Conservation (phyloP, 2,797 vertebrate genomes). For the Manis javanica region DNA sequence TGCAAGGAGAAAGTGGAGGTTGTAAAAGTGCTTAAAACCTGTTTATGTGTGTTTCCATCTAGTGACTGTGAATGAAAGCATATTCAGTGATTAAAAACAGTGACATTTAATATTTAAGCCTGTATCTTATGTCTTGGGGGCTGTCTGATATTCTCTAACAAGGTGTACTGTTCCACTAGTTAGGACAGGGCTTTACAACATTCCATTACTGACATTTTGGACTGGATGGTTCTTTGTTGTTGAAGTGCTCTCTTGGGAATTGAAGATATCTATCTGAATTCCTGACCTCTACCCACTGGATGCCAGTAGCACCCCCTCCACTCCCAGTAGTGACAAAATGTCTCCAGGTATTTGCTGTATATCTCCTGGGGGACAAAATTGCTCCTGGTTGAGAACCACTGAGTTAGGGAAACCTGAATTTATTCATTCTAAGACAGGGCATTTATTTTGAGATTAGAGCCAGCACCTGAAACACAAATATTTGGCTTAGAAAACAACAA, state of each 20-base stretch:
- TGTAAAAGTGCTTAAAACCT: background rate
- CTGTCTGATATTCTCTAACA: background rate
- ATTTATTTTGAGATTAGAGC: conserved; percentile 23
- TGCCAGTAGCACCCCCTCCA: background rate
- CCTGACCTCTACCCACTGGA: background rate
- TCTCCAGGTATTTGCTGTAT: background rate
- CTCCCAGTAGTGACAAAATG: background rate
- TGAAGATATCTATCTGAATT: background rate
- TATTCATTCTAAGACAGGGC: background rate
- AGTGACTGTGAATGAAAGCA: background rate
- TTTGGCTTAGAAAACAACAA: background rate
- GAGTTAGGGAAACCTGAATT: background rate
- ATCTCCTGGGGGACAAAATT: background rate
- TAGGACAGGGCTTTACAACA: background rate
- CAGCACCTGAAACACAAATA: background rate
- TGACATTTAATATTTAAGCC: background rate
- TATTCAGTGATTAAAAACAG: background rate
- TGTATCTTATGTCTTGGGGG: background rate
- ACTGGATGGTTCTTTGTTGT: background rate
- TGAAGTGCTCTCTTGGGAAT: background rate
- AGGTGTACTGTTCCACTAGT: background rate
- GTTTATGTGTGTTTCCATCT: background rate
- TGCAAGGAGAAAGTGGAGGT: background rate
- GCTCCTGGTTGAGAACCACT: background rate
- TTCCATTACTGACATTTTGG: background rate